Percentiles rank a stretch among this genome's conserved stretches.
Evolutionary conservation across 2,113 vertebrate species (phyloP).

Genomic region (Falco punctatus): DNA sequence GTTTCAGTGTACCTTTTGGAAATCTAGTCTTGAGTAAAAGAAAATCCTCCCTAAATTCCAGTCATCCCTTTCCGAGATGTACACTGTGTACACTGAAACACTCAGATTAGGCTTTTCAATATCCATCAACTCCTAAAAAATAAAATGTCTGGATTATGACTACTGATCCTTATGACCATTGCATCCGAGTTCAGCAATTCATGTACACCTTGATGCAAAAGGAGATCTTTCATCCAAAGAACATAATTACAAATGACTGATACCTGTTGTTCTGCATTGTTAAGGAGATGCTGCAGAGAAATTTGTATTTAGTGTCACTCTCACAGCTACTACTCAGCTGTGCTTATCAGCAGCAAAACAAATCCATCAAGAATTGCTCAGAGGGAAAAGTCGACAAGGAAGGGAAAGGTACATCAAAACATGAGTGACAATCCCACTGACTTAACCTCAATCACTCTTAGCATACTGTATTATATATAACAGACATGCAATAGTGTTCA

Average conservation of each 20-base stretch:
- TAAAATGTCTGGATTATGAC: neutral
- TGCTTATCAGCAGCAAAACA: neutral
- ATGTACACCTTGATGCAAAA: neutral
- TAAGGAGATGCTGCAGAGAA: neutral
- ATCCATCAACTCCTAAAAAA: neutral
- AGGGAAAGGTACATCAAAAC: conserved; percentile 3
- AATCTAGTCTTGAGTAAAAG: neutral
- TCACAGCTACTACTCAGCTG: neutral
- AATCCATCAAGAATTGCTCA: neutral
- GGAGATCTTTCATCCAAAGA: neutral
- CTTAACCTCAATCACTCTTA: neutral
- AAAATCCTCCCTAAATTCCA: neutral
- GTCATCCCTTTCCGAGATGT: neutral
- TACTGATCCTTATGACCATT: neutral
- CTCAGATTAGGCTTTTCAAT: neutral
- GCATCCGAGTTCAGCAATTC: neutral
- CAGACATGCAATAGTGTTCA: neutral
- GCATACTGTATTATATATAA: neutral
- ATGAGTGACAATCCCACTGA: conserved; percentile 13
- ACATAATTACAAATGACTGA: neutral
- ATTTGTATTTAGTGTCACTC: neutral
- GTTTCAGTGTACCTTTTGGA: neutral
- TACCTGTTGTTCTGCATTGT: neutral
- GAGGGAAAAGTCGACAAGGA: neutral
- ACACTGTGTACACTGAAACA: neutral